Percentiles rank a stretch among this genome's conserved stretches.
Conservation (phyloP, 2,113 vertebrate genomes). For the Seriola quinqueradiata region DNA sequence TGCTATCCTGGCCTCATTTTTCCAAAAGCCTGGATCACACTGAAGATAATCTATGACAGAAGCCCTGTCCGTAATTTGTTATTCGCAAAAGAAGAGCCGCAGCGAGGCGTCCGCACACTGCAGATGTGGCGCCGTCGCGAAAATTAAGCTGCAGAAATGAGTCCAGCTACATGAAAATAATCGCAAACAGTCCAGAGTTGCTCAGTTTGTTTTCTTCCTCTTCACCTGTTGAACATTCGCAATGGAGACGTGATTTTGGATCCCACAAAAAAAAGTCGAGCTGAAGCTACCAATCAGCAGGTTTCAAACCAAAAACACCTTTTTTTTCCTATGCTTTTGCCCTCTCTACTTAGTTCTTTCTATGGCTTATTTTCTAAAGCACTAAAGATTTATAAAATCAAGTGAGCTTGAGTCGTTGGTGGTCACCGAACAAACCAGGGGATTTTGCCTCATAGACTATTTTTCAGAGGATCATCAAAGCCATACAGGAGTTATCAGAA, state of each 20-base stretch:
- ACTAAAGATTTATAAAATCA: conserved; percentile 74
- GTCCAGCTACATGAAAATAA: conserved; percentile 59
- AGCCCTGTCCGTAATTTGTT: conserved; percentile 42
- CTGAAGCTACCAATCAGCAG: conserved; percentile 38
- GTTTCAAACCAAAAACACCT: conserved; percentile 30
- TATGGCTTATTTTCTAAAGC: conserved; percentile 83
- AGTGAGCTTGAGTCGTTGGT: conserved; percentile 53
- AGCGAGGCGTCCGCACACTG: background rate
- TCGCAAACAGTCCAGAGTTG: conserved; percentile 43
- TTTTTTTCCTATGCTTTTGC: conserved; percentile 20
- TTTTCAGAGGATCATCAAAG: conserved; percentile 66
- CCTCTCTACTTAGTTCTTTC: conserved; percentile 68
- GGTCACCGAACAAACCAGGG: conserved; percentile 53
- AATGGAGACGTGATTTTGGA: conserved; percentile 23
- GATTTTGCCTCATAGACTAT: conserved; percentile 56
- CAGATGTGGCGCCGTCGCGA: conserved; percentile 40
- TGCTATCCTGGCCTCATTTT: conserved; percentile 47
- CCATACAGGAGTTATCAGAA: conserved; percentile 63
- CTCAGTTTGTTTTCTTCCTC: conserved; percentile 60
- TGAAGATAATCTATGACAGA: conserved; percentile 35
- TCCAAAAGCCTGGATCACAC: conserved; percentile 43
- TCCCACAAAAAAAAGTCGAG: conserved; percentile 2
- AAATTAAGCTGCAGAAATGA: conserved; percentile 52
- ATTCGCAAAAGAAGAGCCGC: conserved; percentile 19
- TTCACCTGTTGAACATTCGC: conserved; percentile 60